Evolutionary conservation across 2,888 invertebrate species (phyloP), one percentile per base, ranked within the genome.

Genomic region (Lycocerus yunnanus): DNA sequence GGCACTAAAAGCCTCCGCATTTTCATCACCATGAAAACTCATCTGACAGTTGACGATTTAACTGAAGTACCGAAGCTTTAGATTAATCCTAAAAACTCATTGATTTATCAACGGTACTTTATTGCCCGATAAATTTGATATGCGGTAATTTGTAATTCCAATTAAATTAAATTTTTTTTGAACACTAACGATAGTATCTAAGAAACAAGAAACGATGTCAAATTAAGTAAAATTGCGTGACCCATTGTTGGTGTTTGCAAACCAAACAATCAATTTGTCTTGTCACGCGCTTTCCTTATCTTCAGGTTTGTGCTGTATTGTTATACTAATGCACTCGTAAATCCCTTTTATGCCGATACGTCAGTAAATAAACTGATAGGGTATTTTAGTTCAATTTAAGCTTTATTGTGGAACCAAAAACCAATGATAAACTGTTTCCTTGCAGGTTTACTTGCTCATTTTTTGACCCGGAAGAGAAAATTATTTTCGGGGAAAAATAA

Each of bases 1-100:
- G 43, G 75, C 80, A 82, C 82, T 83, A 82, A 83, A 82, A 83
- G 82, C 81, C 82, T 80, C 80, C 79, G 78, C 80, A 76, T 76
- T 80, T 82, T 80, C 79, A 83, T 83, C 82, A 83, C 81, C 80
- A 77, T 74, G 74, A 73, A 70, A 75, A 70, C 78, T 80, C 80
- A 81, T 81, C 80, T 80, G 80, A 80, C 80, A 79, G 79, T 80
- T 78, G 78, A 78, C 80, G 79, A 79, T 78, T 72, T 75, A 74
- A 68, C 79, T 78, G 78, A 80, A 82, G 79, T 79, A 79, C 43
- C n/a, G 43, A 78, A 78, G 78, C 81, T 81, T 81, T 81, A 79
- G 80, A 83, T 82, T 80, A 82, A 82, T 82, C 78, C 78, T 43
- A 78, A 78, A 78, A 79, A 78, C 80, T 82, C 74, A 69, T 74